These are phyloP conservation scores for Stramonita haemastoma DNA, from an alignment of 2,888 invertebrate genomes.

Conservation along the genomic window DNA sequence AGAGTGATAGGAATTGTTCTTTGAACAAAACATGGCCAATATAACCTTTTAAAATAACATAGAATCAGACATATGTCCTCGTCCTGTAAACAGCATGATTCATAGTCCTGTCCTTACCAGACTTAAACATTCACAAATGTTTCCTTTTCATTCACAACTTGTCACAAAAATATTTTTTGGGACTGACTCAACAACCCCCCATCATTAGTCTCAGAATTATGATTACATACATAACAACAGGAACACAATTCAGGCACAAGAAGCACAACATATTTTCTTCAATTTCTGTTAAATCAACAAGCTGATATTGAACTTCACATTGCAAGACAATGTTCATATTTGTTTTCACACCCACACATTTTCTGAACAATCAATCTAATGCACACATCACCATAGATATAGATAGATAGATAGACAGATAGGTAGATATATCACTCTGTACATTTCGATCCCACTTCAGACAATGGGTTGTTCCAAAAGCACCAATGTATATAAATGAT, in stretches of 20 bases:
- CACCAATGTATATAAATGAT: slow-evolving; percentile 16
- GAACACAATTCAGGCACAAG: background rate
- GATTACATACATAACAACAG: background rate
- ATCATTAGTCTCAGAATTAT: background rate
- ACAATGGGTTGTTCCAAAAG: slow-evolving; percentile 20
- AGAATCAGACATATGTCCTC: background rate
- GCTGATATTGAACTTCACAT: background rate
- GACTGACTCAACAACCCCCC: background rate
- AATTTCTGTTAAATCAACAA: background rate
- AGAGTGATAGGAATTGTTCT: too few species aligned
- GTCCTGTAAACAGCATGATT: background rate
- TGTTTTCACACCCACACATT: background rate
- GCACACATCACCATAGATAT: slow-evolving; percentile 4
- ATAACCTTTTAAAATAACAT: too few species aligned
- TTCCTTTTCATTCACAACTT: too few species aligned
- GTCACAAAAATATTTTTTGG: background rate
- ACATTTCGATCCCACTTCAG: background rate
- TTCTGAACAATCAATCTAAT: background rate
- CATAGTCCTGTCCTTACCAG: background rate
- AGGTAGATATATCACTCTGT: background rate
- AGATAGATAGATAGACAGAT: too few species aligned
- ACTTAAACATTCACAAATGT: background rate
- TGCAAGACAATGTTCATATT: background rate
- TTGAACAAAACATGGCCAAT: too few species aligned
- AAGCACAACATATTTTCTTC: slow-evolving; percentile 8